Percentiles rank a stretch among this genome's conserved stretches.
These are phyloP conservation scores for Anoura caudifer DNA, from an alignment of 2,113 vertebrate genomes.

Conservation along the genomic window DNA sequence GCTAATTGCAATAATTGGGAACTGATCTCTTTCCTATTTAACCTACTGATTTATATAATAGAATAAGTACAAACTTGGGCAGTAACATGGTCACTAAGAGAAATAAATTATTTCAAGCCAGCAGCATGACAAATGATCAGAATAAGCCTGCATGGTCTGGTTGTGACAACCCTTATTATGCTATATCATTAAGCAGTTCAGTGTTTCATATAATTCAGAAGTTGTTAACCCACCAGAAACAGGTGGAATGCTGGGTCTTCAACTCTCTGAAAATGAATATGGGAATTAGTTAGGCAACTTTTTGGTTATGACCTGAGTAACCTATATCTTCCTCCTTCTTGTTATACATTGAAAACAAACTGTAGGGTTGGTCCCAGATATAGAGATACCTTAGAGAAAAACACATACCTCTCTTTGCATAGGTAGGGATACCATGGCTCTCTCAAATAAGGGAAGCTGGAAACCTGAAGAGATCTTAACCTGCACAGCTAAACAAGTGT, in stretches of 20 bases:
- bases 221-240: not conserved
- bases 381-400: not conserved
- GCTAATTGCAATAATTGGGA: not conserved
- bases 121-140: not conserved
- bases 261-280: not conserved
- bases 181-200: not conserved
- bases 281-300: not conserved
- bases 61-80: not conserved
- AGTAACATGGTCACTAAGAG: not conserved
- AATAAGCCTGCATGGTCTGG: not conserved
- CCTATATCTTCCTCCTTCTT: not conserved
- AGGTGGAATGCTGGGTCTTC: not conserved
- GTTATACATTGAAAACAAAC: not conserved
- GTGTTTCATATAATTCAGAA: not conserved
- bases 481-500: not conserved
- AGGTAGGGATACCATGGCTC: not conserved
- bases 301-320: not conserved
- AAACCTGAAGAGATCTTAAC: not conserved
- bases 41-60: not conserved
- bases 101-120: constrained; percentile 15
- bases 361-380: not conserved
- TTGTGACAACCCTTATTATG: not conserved
- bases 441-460: not conserved
- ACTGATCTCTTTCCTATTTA: not conserved
- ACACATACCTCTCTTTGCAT: not conserved